Evolutionary conservation across 2,113 vertebrate species (phyloP).

Genomic region (Donacobius atricapilla): DNA sequence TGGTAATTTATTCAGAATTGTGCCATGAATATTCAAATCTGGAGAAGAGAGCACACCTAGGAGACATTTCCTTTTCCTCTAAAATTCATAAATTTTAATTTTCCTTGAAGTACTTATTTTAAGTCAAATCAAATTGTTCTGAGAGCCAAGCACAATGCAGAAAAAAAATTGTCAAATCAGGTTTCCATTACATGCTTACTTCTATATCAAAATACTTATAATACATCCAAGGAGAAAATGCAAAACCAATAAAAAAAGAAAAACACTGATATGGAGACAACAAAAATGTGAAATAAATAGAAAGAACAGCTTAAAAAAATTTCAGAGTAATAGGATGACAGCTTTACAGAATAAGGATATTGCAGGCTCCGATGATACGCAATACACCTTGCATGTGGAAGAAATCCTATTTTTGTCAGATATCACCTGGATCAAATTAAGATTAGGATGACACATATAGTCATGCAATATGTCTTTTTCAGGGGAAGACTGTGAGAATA

Average conservation of each 20-base stretch:
- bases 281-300: neutral
- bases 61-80: neutral
- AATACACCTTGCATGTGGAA: neutral
- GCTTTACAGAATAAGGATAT: neutral
- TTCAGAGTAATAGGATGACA: neutral
- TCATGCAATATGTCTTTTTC: neutral
- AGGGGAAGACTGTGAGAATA: neutral
- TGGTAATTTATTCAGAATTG: neutral
- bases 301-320: neutral
- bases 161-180: neutral
- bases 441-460: neutral
- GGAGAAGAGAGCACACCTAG: neutral
- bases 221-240: neutral
- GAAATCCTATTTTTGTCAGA: neutral
- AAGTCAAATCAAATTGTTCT: neutral
- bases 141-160: neutral
- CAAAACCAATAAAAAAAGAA: neutral
- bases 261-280: neutral
- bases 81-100: neutral
- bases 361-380: fast-evolving
- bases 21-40: neutral
- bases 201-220: neutral
- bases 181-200: neutral
- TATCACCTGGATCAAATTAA: neutral
- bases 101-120: neutral